These are phyloP conservation scores for Oxyruncus cristatus DNA, from an alignment of 2,113 vertebrate genomes.

Conservation along the genomic window DNA sequence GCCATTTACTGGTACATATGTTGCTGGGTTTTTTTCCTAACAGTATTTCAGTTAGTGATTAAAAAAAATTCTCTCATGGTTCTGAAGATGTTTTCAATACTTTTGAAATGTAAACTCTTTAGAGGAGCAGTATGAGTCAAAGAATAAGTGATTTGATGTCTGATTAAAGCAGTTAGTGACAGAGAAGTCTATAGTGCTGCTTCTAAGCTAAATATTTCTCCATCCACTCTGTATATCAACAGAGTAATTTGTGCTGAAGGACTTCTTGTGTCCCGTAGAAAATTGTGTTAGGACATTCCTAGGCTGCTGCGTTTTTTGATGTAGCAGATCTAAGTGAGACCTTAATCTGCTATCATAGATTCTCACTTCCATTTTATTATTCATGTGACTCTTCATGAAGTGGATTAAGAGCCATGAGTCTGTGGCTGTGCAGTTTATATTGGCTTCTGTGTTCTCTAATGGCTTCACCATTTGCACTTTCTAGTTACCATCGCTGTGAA, in stretches of 20 bases:
- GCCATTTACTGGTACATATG: background rate
- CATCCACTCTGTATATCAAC: background rate
- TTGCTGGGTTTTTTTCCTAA: background rate
- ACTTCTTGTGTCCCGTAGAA: background rate
- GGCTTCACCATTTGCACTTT: slow-evolving; percentile 16
- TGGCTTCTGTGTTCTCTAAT: slow-evolving; percentile 8
- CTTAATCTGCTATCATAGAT: background rate
- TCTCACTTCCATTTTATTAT: background rate
- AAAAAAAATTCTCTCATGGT: background rate
- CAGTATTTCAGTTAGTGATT: background rate
- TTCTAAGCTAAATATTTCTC: background rate
- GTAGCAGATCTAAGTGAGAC: background rate
- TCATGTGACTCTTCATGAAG: background rate
- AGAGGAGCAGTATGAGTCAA: background rate
- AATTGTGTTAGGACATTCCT: background rate
- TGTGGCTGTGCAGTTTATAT: background rate
- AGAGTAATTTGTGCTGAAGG: background rate
- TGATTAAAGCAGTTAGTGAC: background rate
- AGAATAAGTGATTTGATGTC: background rate
- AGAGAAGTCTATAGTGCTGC: background rate
- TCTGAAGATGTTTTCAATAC: background rate
- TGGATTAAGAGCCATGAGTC: background rate
- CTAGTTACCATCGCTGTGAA: slow-evolving; percentile 98
- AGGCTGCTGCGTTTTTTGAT: background rate
- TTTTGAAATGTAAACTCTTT: background rate